phyloP scores from a whole-genome alignment of 2,888 invertebrate genomes.

The Strigamia maritima region DNA sequence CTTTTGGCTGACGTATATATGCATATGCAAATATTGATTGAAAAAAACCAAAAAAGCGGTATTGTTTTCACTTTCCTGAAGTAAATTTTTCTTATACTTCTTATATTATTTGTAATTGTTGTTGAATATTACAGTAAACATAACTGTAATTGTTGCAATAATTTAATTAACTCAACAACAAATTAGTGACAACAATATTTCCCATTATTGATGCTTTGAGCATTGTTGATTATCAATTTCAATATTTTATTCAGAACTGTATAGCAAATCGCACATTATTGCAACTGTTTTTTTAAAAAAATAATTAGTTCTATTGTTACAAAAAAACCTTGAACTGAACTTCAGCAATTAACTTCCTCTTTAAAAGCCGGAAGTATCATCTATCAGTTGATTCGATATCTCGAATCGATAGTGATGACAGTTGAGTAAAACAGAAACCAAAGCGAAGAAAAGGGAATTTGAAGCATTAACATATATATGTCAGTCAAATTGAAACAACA shows the following conservation, averaged over 20 bases:
- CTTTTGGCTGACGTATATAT: background rate
- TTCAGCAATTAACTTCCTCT: background rate
- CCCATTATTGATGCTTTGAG: background rate
- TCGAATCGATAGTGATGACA: slow-evolving; percentile 16
- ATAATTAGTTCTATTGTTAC: background rate
- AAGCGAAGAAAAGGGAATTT: background rate
- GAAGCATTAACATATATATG: background rate
- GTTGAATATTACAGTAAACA: too few species aligned
- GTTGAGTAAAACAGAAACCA: background rate
- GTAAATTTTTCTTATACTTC: too few species aligned
- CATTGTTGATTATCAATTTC: too few species aligned
- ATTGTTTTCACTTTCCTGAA: too few species aligned
- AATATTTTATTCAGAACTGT: background rate
- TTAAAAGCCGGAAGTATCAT: slow-evolving; percentile 11
- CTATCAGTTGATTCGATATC: background rate
- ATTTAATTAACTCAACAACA: too few species aligned
- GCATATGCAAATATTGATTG: background rate
- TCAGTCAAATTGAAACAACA: background rate
- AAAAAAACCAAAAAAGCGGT: background rate
- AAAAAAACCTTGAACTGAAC: background rate
- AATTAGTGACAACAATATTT: background rate
- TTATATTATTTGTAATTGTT: too few species aligned
- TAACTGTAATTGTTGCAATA: too few species aligned
- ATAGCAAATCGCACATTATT: too few species aligned
- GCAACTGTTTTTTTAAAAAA: background rate